phyloP scores from a whole-genome alignment of 2,888 invertebrate genomes.

The Melieria omissa region DNA sequence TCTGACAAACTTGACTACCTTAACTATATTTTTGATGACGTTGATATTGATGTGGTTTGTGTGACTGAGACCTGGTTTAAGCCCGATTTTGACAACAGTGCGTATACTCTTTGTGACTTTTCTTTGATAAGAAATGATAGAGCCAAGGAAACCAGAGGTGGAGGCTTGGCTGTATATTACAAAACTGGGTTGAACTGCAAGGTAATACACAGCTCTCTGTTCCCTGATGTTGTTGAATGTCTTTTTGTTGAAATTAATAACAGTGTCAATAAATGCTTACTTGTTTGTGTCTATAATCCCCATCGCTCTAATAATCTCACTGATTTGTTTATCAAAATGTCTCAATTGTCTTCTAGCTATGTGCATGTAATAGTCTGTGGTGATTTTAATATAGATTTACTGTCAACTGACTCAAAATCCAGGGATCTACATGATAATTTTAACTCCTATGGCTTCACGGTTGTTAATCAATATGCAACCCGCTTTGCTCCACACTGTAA shows the following conservation, averaged over 20 bases:
- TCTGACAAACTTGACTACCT: slow-evolving; percentile 5
- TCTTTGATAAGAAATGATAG: slow-evolving; percentile 15
- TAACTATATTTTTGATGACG: slow-evolving; percentile 7
- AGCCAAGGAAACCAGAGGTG: slow-evolving; percentile 9
- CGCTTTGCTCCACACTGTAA: too few relatives aligned
- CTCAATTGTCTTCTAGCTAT: too few relatives aligned
- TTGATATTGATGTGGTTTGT: slow-evolving; percentile 10
- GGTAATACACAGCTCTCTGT: background rate
- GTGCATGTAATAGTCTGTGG: too few relatives aligned
- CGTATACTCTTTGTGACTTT: slow-evolving; percentile 9
- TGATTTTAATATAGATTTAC: too few relatives aligned
- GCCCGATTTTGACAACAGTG: background rate
- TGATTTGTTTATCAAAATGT: too few relatives aligned
- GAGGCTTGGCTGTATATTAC: slow-evolving; percentile 7
- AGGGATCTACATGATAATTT: too few relatives aligned
- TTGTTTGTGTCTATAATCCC: too few relatives aligned
- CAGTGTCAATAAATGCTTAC: background rate
- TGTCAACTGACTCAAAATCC: too few relatives aligned
- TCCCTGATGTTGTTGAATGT: slow-evolving; percentile 13
- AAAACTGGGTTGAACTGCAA: background rate
- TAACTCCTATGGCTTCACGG: too few relatives aligned
- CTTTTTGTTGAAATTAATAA: slow-evolving; percentile 10
- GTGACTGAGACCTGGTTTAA: slow-evolving; percentile 4
- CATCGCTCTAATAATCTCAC: too few relatives aligned
- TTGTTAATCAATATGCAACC: too few relatives aligned